These are phyloP conservation scores for Cryptosula pallasiana DNA, from an alignment of 2,888 invertebrate genomes.

Conservation along the genomic window DNA sequence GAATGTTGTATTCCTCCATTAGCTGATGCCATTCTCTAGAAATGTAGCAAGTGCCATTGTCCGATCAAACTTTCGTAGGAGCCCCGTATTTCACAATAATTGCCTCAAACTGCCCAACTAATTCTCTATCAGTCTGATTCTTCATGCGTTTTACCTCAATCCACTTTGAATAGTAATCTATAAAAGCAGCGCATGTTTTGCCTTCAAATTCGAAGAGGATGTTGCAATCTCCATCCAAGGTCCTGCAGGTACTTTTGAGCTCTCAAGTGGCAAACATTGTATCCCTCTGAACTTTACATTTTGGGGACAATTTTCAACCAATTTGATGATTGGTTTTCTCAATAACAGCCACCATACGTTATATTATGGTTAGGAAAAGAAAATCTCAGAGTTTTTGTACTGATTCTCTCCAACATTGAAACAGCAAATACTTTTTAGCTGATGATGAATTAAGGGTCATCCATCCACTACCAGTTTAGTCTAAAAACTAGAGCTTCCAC, in stretches of 20 bases:
- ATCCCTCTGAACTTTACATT: too few relatives aligned
- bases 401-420: too few relatives aligned
- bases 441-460: too few relatives aligned
- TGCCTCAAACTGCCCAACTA: not conserved
- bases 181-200: not conserved
- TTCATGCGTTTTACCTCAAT: not conserved
- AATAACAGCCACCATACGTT: not conserved
- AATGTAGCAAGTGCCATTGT: not conserved
- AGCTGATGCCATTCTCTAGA: not conserved
- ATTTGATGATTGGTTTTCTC: not conserved
- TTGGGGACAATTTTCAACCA: too few relatives aligned
- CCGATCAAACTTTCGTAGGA: not conserved
- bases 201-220: conserved; percentile 7
- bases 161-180: not conserved
- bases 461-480: too few relatives aligned
- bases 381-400: too few relatives aligned
- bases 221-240: not conserved
- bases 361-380: too few relatives aligned
- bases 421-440: too few relatives aligned
- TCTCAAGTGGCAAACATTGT: too few relatives aligned
- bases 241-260: not conserved
- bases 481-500: too few relatives aligned
- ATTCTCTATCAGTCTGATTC: not conserved
- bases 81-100: not conserved
- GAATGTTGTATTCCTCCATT: not conserved